Evolutionary conservation across 2,113 vertebrate genomes (phyloP).

Genomic region (Crocuta crocuta): DNA sequence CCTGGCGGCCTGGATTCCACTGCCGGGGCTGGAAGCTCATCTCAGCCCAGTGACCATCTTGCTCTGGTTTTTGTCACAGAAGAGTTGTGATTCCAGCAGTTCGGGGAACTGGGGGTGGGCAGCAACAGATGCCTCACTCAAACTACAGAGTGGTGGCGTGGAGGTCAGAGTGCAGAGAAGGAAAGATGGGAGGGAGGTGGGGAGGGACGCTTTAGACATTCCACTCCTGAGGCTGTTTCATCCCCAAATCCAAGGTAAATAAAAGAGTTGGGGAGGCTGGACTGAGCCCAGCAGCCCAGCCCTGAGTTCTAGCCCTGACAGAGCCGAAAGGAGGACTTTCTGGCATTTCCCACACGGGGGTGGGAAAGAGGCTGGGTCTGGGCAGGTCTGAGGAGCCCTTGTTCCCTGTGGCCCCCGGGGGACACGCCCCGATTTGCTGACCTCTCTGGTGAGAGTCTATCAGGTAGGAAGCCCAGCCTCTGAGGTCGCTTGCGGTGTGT

Average conservation of each 20-base stretch:
- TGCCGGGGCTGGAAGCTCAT: conserved; percentile 37
- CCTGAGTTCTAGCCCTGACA: not conserved
- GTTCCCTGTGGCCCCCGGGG: not conserved
- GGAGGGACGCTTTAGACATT: not conserved
- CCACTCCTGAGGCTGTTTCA: not conserved
- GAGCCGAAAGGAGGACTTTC: not conserved
- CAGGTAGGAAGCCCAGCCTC: not conserved
- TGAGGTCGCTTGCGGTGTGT: not conserved
- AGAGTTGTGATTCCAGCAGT: not conserved
- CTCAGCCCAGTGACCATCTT: conserved; percentile 52
- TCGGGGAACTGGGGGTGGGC: not conserved
- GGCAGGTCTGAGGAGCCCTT: conserved; percentile 2
- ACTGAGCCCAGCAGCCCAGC: not conserved
- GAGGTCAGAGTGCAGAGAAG: not conserved
- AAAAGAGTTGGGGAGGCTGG: not conserved
- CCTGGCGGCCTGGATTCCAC: conserved; percentile 72
- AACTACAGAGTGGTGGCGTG: not conserved
- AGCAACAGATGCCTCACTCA: not conserved
- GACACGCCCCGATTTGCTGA: not conserved
- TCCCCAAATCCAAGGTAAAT: not conserved
- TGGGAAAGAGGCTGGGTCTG: conserved; percentile 23
- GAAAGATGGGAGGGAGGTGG: not conserved
- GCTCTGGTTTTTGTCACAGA: conserved; percentile 40
- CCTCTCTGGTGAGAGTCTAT: not conserved
- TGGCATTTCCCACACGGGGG: not conserved